These are phyloP conservation scores for Drosophila nasuta DNA, from an alignment of 1,140 invertebrate genomes.

Conservation along the genomic window DNA sequence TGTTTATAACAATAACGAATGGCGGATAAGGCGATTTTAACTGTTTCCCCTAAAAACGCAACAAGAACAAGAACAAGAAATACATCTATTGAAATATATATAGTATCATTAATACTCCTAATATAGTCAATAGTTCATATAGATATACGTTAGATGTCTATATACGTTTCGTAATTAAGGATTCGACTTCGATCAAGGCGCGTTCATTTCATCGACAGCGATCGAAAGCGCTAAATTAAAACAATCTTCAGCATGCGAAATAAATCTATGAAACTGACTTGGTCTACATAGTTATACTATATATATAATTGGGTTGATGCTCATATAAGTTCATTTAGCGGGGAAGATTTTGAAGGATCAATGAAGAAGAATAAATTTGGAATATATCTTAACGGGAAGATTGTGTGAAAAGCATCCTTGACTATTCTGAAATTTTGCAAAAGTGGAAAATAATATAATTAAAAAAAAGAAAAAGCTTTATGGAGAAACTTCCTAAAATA, in stretches of 20 bases:
- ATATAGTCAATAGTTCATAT: conserved; percentile 11
- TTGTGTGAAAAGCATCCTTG: no score
- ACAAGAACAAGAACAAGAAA: conserved; percentile 51
- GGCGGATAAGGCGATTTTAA: conserved; percentile 70
- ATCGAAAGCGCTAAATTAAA: conserved; percentile 37
- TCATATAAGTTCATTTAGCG: neutral
- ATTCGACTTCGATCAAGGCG: conserved; percentile 1
- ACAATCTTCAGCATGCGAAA: conserved; percentile 38
- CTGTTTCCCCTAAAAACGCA: conserved; percentile 66
- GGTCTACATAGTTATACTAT: conserved; percentile 8
- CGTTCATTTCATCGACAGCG: neutral
- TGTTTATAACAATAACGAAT: conserved; percentile 70
- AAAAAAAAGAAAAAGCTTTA: no score
- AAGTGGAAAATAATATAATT: no score
- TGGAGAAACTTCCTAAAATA: no score
- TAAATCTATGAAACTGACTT: conserved; percentile 62
- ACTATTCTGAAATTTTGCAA: no score
- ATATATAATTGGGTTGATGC: neutral
- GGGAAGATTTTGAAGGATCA: neutral
- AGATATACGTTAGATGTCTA: conserved; percentile 33
- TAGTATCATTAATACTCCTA: conserved; percentile 24
- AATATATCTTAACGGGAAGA: no score
- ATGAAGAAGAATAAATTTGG: no score
- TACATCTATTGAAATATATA: conserved; percentile 27
- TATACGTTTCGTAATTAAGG: conserved; percentile 10